phyloP scores from a whole-genome alignment of 2,888 invertebrate species.

The Volucella inflata region DNA sequence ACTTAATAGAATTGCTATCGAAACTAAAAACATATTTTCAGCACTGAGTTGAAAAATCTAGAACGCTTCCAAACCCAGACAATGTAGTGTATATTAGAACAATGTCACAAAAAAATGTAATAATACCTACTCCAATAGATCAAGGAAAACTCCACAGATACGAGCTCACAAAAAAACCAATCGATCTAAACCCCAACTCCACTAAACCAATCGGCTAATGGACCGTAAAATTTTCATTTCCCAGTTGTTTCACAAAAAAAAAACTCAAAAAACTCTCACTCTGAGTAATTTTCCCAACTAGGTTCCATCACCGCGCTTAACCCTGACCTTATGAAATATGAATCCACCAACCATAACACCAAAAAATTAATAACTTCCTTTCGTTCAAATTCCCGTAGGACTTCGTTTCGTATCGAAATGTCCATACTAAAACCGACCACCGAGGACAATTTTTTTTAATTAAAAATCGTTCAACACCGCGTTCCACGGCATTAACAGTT shows the following conservation, averaged over 20 bases:
- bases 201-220: not conserved
- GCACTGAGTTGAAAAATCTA: too few relatives aligned
- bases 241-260: constrained; percentile 1
- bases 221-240: constrained; percentile 1
- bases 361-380: constrained; percentile 25
- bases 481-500: not conserved
- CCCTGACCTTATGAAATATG: constrained; percentile 12
- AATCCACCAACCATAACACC: constrained; percentile 17
- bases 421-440: constrained; percentile 9
- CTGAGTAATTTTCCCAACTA: constrained; percentile 18
- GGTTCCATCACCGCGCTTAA: constrained; percentile 16
- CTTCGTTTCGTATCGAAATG: constrained; percentile 1
- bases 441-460: constrained; percentile 43
- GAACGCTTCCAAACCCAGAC: too few relatives aligned
- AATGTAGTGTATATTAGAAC: too few relatives aligned
- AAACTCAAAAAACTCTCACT: not conserved
- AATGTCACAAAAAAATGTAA: too few relatives aligned
- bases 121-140: too few relatives aligned
- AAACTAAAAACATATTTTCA: too few relatives aligned
- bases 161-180: not conserved
- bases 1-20: too few relatives aligned
- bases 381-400: not conserved
- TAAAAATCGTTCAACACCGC: constrained; percentile 60
- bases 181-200: not conserved
- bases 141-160: too few relatives aligned